These are phyloP conservation scores for Sandelia bainsii DNA, from an alignment of 2,797 vertebrate species.

Conservation along the genomic window DNA sequence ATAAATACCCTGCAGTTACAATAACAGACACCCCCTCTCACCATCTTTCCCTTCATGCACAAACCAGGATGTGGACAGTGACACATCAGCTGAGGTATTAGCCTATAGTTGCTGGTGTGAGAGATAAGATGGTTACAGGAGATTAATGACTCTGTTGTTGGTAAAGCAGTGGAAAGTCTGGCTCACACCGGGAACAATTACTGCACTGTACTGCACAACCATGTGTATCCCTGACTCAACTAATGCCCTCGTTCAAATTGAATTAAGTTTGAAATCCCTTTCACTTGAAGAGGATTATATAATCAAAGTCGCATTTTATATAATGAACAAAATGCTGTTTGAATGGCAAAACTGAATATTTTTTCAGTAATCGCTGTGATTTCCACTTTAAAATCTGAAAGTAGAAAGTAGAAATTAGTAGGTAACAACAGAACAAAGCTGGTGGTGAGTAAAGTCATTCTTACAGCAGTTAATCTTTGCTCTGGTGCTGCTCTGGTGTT, in stretches of 20 bases:
- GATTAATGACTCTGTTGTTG: slow-evolving; percentile 77
- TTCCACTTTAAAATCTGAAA: slow-evolving; percentile 21
- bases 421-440: slow-evolving; percentile 3
- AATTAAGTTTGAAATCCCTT: slow-evolving; percentile 45
- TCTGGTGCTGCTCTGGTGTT: slow-evolving; percentile 37
- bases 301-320: slow-evolving; percentile 35
- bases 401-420: slow-evolving; percentile 40
- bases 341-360: slow-evolving; percentile 19
- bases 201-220: slow-evolving; percentile 32
- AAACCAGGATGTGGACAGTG: slow-evolving; percentile 57
- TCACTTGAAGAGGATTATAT: slow-evolving; percentile 38
- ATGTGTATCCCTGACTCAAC: slow-evolving; percentile 42
- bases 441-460: background rate
- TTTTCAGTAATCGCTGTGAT: background rate
- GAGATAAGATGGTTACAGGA: slow-evolving; percentile 70
- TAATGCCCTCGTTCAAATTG: slow-evolving; percentile 32
- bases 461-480: slow-evolving; percentile 46
- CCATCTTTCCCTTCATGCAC: slow-evolving; percentile 23
- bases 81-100: slow-evolving; percentile 50
- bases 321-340: slow-evolving; percentile 1
- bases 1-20: slow-evolving; percentile 49
- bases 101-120: slow-evolving; percentile 41
- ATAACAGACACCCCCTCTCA: slow-evolving; percentile 16
- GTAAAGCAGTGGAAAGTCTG: slow-evolving; percentile 72
- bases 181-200: slow-evolving; percentile 53